Conservation (phyloP, 2,888 invertebrate species). For the Drosophila mimetica region DNA sequence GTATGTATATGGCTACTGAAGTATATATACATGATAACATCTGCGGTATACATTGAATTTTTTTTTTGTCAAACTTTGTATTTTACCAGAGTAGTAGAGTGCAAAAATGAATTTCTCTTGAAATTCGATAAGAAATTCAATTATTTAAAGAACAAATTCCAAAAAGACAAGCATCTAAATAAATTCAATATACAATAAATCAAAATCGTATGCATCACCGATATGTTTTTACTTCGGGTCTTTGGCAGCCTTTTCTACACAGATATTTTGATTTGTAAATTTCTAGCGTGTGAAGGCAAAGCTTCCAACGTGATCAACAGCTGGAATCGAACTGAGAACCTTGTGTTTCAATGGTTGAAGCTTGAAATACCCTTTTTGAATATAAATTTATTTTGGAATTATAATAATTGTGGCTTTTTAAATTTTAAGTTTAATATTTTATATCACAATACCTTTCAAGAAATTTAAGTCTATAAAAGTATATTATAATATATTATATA, state of each 20-base stretch:
- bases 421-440: no score
- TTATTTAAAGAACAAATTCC: slow-evolving; percentile 31
- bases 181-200: slow-evolving; percentile 54
- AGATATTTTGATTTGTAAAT: not conserved
- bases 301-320: not conserved
- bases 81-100: slow-evolving; percentile 29
- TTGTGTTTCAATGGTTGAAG: not conserved
- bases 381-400: no score
- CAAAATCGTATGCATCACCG: slow-evolving; percentile 22
- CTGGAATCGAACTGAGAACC: not conserved
- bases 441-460: no score
- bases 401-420: no score
- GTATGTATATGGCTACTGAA: not conserved
- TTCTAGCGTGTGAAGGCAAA: slow-evolving; percentile 6
- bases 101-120: slow-evolving; percentile 68
- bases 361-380: not conserved
- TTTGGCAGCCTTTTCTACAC: not conserved
- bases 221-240: slow-evolving; percentile 1
- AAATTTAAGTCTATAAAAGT: no score
- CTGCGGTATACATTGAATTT: slow-evolving; percentile 6
- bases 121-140: slow-evolving; percentile 63
- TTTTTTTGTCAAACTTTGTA: slow-evolving; percentile 21
- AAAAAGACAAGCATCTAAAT: slow-evolving; percentile 28
- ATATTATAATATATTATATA: no score
- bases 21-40: not conserved